Conservation (phyloP, 2,888 invertebrate genomes). For the Tanypteryx hageni region DNA sequence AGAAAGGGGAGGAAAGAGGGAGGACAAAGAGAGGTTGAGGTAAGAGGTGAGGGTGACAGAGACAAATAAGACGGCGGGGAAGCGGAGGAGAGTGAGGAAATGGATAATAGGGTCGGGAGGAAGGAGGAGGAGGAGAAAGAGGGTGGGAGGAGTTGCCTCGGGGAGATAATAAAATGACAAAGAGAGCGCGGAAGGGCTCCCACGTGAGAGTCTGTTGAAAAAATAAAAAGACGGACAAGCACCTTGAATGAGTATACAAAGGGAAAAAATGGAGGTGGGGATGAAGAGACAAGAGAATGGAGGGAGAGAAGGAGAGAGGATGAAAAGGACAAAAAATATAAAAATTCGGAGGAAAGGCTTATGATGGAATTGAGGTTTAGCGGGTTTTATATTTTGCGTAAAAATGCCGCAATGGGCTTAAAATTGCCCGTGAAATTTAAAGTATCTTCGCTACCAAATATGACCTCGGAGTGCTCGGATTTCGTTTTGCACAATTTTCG, state of each 20-base stretch:
- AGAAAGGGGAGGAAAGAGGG: neutral
- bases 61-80: constrained; percentile 19
- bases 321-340: constrained; percentile 4
- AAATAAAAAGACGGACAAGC: constrained; percentile 9
- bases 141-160: neutral
- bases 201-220: neutral
- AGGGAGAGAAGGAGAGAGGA: neutral
- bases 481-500: neutral
- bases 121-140: neutral
- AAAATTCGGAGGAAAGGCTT: neutral
- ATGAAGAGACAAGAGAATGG: neutral
- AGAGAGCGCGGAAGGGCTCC: neutral
- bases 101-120: constrained; percentile 16
- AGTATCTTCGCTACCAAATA: neutral
- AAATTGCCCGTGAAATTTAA: neutral
- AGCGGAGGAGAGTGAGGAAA: neutral
- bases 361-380: neutral
- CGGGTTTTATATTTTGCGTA: neutral
- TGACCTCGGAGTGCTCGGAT: neutral
- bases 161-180: constrained; percentile 25
- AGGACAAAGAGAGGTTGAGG: constrained; percentile 30
- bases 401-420: neutral
- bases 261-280: neutral
- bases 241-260: neutral
- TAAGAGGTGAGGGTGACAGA: constrained; percentile 3